A percentile compares a stretch with the other conserved stretches of the same genome.
Evolutionary conservation across 2,888 invertebrate species (phyloP).

Genomic region (Cheilosia scutellata): DNA sequence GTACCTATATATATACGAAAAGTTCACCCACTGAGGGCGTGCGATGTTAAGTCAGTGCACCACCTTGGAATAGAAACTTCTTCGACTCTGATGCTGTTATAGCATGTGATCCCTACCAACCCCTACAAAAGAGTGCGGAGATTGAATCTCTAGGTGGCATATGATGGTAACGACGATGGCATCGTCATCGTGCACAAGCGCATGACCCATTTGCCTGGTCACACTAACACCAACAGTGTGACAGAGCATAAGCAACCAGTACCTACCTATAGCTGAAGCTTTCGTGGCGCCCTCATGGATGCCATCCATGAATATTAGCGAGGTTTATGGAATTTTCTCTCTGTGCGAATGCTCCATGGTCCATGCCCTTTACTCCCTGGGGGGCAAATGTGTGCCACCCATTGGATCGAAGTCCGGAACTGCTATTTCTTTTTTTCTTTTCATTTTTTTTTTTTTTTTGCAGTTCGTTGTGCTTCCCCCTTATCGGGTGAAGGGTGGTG

Average conservation of each 20-base stretch:
- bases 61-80: constrained; percentile 75
- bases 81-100: constrained; percentile 69
- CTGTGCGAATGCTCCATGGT: constrained; percentile 72
- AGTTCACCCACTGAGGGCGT: constrained; percentile 73
- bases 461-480: constrained; percentile 8
- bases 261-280: constrained; percentile 33
- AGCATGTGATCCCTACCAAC: constrained; percentile 75
- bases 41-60: constrained; percentile 76
- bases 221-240: constrained; percentile 62
- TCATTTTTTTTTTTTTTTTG: constrained; percentile 3
- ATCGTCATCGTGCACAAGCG: constrained; percentile 68
- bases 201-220: constrained; percentile 72
- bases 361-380: constrained; percentile 76
- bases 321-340: constrained; percentile 74
- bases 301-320: constrained; percentile 73
- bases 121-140: constrained; percentile 67
- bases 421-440: constrained; percentile 19
- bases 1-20: constrained; percentile 56
- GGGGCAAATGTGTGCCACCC: constrained; percentile 74
- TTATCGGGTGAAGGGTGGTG: constrained; percentile 47
- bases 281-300: constrained; percentile 47
- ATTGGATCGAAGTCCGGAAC: constrained; percentile 72
- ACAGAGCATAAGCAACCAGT: constrained; percentile 39
- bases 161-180: constrained; percentile 61
- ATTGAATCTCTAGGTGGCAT: constrained; percentile 72